Base-by-base conservation (phyloP, 2,113 vertebrate genomes). In the Rhynchomys soricoides region DNA sequence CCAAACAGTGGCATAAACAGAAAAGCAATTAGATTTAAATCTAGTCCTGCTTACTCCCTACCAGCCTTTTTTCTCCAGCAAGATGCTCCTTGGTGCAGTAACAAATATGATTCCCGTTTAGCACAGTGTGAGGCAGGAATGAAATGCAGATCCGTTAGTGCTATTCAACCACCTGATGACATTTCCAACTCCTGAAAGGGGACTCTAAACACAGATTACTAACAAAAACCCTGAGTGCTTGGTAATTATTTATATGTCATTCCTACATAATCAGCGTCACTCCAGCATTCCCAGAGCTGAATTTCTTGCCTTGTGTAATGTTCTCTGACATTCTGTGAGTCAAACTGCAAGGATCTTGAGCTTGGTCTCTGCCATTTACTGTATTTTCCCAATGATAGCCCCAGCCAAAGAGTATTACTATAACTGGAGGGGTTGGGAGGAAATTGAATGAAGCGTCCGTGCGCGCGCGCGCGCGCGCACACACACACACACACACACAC, bases 11-110 rank as follows among this genome's bases (percentile, higher is more conserved):
- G 55, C 0, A 5, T 96, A 89, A 81, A 57, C 96, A 59, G 13
- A 98, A 97, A 97, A 97, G 86, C 97, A 96, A 97, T 96, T 92
- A 97, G 97, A 97, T 89, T 97, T 91, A 95, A 97, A 97, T 97
- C 97, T 92, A 22, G 37, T 87, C 97, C 97, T 93, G 93, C 95
- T 95, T 86, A 79, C 92, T 71, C 94, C 95, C 93, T 50, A 83
- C 55, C 40, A 31, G 82, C 29, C 79, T 40, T 75, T 89, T 82
- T 74, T 7, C 75, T 59, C 92, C 94, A 91, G 91, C 52, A 87
- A 97, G 96, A 91, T n/a, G 48, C 92, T 98, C 95, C 90, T 96
- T 57, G 11, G 89, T 1, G 3, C 93, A 66, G 78, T 91, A 96
- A 95, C 97, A 97, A 98, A 97, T 73, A 90, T 15, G 68, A 97